Conservation (phyloP, 2,113 vertebrate species). For the Gallinago undulata region DNA sequence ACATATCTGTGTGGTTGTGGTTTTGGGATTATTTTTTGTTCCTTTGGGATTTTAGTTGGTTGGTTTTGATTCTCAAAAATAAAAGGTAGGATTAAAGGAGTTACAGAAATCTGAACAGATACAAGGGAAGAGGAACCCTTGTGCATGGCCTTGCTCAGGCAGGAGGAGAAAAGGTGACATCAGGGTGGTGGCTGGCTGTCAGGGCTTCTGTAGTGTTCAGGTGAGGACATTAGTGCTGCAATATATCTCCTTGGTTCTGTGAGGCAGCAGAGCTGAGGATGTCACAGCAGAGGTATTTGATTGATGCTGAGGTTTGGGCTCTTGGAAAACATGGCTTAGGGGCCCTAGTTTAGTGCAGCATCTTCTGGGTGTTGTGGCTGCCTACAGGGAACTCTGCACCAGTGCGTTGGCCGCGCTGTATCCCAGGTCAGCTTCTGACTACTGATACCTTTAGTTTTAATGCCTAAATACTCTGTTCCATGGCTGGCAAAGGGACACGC, state of each 20-base stretch:
- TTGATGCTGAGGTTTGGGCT: not conserved
- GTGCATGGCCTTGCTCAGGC: not conserved
- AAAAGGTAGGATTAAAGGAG: not conserved
- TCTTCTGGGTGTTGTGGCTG: not conserved
- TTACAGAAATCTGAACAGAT: not conserved
- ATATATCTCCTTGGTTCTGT: not conserved
- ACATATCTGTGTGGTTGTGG: not conserved
- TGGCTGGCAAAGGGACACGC: not conserved
- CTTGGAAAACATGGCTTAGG: not conserved
- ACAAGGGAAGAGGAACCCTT: not conserved
- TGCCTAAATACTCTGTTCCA: rapidly evolving
- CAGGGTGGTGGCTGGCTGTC: rapidly evolving
- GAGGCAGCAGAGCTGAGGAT: not conserved
- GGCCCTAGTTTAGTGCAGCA: not conserved
- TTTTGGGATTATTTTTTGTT: not conserved
- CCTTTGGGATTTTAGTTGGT: rapidly evolving
- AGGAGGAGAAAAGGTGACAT: not conserved
- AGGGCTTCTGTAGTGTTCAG: not conserved
- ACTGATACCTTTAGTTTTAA: not conserved
- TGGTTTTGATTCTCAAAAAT: not conserved
- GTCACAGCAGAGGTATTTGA: not conserved
- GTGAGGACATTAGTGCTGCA: not conserved
- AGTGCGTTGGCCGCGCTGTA: rapidly evolving
- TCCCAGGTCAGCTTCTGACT: not conserved
- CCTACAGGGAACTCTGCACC: not conserved